A percentile compares a stretch with the other conserved stretches of the same genome.
These are phyloP conservation scores for Elephantulus edwardii DNA, from an alignment of 2,113 vertebrate species.

Conservation along the genomic window DNA sequence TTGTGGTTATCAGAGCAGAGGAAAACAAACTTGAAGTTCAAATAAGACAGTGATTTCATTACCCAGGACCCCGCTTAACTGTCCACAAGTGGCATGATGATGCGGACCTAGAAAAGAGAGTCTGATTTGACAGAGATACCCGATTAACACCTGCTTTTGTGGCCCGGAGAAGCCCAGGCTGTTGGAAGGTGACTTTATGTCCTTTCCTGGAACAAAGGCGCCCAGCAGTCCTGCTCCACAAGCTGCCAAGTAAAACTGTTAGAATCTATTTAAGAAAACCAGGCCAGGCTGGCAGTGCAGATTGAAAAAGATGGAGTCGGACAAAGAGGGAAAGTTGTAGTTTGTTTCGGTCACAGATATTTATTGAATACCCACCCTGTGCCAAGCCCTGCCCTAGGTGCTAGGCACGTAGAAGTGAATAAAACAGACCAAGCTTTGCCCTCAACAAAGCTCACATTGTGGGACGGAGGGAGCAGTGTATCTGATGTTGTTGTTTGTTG, in stretches of 20 bases:
- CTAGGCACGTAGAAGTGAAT: not conserved
- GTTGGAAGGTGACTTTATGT: slow-evolving; percentile 34
- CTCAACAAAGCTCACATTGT: not conserved
- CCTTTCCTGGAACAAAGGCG: slow-evolving; percentile 53
- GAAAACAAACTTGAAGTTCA: not conserved
- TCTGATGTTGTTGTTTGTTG: too few relatives aligned
- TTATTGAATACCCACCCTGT: not conserved
- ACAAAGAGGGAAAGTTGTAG: slow-evolving; percentile 28
- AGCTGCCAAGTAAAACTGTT: slow-evolving; percentile 61
- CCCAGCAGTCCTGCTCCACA: not conserved
- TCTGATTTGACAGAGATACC: not conserved
- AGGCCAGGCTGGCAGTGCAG: slow-evolving; percentile 49
- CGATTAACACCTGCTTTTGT: not conserved
- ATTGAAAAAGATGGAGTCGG: slow-evolving; percentile 43
- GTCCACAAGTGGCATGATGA: not conserved
- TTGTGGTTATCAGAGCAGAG: not conserved
- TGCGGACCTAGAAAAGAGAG: not conserved
- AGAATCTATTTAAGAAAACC: slow-evolving; percentile 69
- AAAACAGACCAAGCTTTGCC: not conserved
- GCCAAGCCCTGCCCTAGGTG: not conserved
- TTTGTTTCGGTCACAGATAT: slow-evolving; percentile 38
- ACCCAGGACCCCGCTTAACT: not conserved
- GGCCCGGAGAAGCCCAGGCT: not conserved
- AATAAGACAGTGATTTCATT: not conserved
- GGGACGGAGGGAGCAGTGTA: not conserved